Percentiles rank a stretch among this genome's conserved stretches.
Evolutionary conservation across 2,797 vertebrate genomes (phyloP).

Genomic region (Nyctibius grandis): DNA sequence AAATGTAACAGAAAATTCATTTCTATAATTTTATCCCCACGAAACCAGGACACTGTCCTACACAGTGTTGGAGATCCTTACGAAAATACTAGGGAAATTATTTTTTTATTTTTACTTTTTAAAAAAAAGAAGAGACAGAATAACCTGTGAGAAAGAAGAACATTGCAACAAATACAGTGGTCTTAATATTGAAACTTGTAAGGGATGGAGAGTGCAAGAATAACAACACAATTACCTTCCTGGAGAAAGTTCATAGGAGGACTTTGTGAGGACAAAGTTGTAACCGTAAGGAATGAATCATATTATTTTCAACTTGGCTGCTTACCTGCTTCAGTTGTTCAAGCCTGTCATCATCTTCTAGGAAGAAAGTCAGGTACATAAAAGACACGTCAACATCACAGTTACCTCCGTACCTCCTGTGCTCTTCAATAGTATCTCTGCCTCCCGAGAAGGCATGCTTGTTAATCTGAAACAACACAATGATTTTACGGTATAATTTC

Average conservation of each 20-base stretch:
- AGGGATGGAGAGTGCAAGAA: not conserved
- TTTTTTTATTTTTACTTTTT: no score
- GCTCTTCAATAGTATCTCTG: constrained; percentile 93
- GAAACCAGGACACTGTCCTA: no score
- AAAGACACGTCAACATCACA: constrained; percentile 93
- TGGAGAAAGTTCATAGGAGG: not conserved
- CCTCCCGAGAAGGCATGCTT: constrained; percentile 97
- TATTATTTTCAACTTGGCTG: not conserved
- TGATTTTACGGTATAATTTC: not conserved
- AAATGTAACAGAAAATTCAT: no score
- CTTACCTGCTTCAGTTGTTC: constrained; percentile 92
- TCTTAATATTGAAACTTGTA: not conserved
- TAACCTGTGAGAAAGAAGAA: not conserved
- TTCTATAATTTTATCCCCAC: no score
- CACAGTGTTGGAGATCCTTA: not conserved
- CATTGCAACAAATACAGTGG: not conserved
- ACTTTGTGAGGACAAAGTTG: no score
- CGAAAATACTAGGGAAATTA: not conserved
- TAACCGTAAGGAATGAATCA: not conserved
- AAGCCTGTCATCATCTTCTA: constrained; percentile 91
- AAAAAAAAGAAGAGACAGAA: not conserved
- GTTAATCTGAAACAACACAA: constrained; percentile 80
- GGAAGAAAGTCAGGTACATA: constrained; percentile 98
- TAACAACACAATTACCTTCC: not conserved
- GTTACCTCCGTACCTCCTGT: constrained; percentile 88